Evolutionary conservation across 2,888 invertebrate species (phyloP).

Genomic region (Apodemia duryi): DNA sequence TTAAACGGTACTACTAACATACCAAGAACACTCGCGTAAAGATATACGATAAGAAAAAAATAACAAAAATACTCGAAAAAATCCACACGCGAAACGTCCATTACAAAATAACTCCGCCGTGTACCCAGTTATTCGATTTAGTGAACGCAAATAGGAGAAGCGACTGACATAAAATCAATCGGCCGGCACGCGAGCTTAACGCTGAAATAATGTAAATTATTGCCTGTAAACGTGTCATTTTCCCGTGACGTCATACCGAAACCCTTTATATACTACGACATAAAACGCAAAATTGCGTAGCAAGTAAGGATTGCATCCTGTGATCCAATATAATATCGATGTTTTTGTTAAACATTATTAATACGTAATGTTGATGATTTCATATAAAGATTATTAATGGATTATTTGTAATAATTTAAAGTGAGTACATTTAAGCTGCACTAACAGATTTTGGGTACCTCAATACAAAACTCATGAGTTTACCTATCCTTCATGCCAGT

Average conservation of each 20-base stretch:
- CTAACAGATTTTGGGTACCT: too few species aligned
- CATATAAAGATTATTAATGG: too few species aligned
- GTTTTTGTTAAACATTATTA: not conserved
- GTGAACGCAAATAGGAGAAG: slow-evolving; percentile 71
- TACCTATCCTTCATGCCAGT: too few species aligned
- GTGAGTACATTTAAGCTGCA: too few species aligned
- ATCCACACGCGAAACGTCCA: slow-evolving; percentile 68
- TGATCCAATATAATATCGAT: not conserved
- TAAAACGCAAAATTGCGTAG: slow-evolving; percentile 40
- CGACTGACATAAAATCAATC: slow-evolving; percentile 77
- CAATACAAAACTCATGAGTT: too few species aligned
- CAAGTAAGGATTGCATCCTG: slow-evolving; percentile 18
- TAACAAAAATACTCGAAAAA: slow-evolving; percentile 31
- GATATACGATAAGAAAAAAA: slow-evolving; percentile 34
- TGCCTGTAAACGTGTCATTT: slow-evolving; percentile 78
- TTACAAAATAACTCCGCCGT: slow-evolving; percentile 70
- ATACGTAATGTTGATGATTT: too few species aligned
- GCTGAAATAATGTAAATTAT: slow-evolving; percentile 77
- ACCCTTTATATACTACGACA: slow-evolving; percentile 34
- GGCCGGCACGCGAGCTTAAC: slow-evolving; percentile 73
- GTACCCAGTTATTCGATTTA: slow-evolving; percentile 73
- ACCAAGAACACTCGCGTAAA: slow-evolving; percentile 22
- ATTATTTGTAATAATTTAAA: too few species aligned
- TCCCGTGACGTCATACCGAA: slow-evolving; percentile 67
- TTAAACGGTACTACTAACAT: slow-evolving; percentile 28